These are phyloP conservation scores for Lithophane ornitopus DNA, from an alignment of 2,888 invertebrate genomes.

Conservation along the genomic window DNA sequence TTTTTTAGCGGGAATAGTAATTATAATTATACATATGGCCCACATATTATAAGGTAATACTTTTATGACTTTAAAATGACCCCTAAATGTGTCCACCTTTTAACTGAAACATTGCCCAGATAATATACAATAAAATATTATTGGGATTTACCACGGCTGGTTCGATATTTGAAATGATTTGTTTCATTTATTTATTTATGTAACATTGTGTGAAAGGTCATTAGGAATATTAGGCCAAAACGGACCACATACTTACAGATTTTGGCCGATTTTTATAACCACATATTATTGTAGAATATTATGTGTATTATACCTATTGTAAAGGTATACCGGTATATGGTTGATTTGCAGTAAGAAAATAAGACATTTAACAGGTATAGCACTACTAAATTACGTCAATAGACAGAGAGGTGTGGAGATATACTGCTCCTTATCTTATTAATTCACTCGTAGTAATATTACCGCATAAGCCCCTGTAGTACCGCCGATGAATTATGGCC, in stretches of 20 bases:
- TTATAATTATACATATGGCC: slow-evolving; percentile 29
- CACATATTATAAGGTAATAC: slow-evolving; percentile 1
- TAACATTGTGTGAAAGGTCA: slow-evolving; percentile 12
- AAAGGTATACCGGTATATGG: slow-evolving; percentile 9
- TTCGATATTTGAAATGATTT: slow-evolving; percentile 16
- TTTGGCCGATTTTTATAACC: slow-evolving; percentile 31
- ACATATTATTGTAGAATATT: slow-evolving; percentile 34
- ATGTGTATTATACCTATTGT: slow-evolving; percentile 25
- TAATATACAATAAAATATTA: slow-evolving; percentile 28
- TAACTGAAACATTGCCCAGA: slow-evolving; percentile 3
- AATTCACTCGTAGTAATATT: neutral
- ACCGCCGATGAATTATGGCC: neutral
- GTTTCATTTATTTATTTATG: slow-evolving; percentile 28
- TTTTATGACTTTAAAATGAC: slow-evolving; percentile 12
- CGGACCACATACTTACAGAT: slow-evolving; percentile 7
- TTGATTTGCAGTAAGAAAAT: slow-evolving; percentile 31
- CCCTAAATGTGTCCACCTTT: neutral
- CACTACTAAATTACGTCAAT: too few relatives aligned
- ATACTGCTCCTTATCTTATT: too few relatives aligned
- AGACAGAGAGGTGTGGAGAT: too few relatives aligned
- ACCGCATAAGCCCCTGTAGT: neutral
- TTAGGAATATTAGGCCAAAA: slow-evolving; percentile 24
- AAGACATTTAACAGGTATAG: neutral
- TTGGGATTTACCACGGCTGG: slow-evolving; percentile 22
- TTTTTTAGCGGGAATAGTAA: slow-evolving; percentile 9